phyloP scores from a whole-genome alignment of 2,797 vertebrate species.

The Alosa sapidissima region DNA sequence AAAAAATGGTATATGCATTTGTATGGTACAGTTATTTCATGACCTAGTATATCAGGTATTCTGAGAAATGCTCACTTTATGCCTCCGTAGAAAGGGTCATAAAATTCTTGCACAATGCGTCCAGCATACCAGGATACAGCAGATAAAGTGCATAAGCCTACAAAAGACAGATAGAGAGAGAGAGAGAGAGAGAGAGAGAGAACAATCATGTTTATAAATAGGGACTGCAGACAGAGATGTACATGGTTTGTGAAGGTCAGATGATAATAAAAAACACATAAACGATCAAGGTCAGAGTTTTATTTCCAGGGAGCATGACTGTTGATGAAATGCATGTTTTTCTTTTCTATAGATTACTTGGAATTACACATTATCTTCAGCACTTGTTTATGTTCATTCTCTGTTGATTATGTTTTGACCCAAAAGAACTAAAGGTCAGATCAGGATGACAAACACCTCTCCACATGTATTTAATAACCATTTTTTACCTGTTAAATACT shows the following conservation, averaged over 20 bases:
- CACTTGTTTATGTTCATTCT: neutral
- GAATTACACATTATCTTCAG: neutral
- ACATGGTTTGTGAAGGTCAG: neutral
- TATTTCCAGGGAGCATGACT: neutral
- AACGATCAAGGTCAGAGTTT: neutral
- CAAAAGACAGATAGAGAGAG: constrained; percentile 22
- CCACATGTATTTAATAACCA: neutral
- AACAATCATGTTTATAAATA: neutral
- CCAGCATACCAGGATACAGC: constrained; percentile 73
- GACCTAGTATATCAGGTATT: neutral
- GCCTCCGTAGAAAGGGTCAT: constrained; percentile 61
- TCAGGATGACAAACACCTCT: neutral
- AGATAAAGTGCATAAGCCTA: constrained; percentile 65
- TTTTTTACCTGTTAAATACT: neutral
- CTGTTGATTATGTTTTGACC: neutral
- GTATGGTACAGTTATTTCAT: neutral
- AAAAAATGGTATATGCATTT: neutral
- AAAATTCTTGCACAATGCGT: constrained; percentile 69
- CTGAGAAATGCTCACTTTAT: constrained; percentile 58
- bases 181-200: constrained; percentile 1
- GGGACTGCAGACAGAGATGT: neutral
- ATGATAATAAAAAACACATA: neutral
- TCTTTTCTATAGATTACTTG: neutral
- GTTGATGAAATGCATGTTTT: neutral
- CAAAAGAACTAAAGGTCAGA: neutral